These are phyloP conservation scores for Dermatophagoides farinae DNA, from an alignment of 1,140 invertebrate genomes.

Conservation along the genomic window DNA sequence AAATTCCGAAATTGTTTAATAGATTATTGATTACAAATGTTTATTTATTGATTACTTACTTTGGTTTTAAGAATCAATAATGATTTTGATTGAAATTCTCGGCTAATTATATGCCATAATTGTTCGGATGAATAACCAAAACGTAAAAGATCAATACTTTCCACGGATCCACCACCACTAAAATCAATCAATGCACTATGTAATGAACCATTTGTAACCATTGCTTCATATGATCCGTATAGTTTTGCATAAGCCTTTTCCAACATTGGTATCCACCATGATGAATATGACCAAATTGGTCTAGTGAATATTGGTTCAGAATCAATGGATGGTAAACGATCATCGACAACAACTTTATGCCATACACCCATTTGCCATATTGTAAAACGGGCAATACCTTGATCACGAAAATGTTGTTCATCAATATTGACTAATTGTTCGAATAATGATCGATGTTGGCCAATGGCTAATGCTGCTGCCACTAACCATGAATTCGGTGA, in stretches of 20 bases:
- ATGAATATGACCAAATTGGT: neutral
- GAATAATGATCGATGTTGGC: neutral
- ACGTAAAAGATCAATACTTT: neutral
- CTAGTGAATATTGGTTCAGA: slow-evolving; percentile 4
- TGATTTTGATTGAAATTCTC: slow-evolving; percentile 6
- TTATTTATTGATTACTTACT: slow-evolving; percentile 5
- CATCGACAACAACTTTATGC: slow-evolving; percentile 12
- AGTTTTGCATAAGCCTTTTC: slow-evolving; percentile 94
- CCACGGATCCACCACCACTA: slow-evolving; percentile 39
- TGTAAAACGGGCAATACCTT: slow-evolving; percentile 9
- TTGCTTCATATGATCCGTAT: slow-evolving; percentile 84
- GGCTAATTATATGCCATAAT: neutral
- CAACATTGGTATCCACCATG: slow-evolving; percentile 83
- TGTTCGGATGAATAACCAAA: neutral
- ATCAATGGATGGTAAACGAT: slow-evolving; percentile 8
- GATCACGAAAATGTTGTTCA: slow-evolving; percentile 3
- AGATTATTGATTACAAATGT: too few relatives aligned
- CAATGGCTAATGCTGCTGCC: slow-evolving; percentile 3
- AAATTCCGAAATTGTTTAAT: too few relatives aligned
- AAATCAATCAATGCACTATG: slow-evolving; percentile 97
- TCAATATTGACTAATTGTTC: neutral
- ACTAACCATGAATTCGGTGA: slow-evolving; percentile 14
- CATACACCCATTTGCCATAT: slow-evolving; percentile 9
- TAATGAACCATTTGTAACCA: slow-evolving; percentile 75
- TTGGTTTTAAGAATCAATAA: slow-evolving; percentile 9